Percentiles rank a stretch among this genome's conserved stretches.
These are phyloP conservation scores for Pelusios castaneus DNA, from an alignment of 2,113 vertebrate genomes.

Conservation along the genomic window DNA sequence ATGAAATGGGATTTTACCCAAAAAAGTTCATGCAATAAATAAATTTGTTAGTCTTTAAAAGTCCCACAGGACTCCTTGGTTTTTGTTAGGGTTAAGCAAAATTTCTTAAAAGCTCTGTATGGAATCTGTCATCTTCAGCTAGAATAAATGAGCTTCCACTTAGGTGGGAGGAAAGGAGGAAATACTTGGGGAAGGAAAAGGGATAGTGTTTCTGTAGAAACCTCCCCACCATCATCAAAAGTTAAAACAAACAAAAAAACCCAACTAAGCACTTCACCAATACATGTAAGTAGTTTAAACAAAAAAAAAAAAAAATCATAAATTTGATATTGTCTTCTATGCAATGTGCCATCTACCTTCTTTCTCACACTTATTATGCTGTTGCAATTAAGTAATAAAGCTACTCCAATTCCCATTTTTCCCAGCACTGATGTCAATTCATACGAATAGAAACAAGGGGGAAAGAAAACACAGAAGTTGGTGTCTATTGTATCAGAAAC, in stretches of 20 bases:
- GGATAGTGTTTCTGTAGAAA: not conserved
- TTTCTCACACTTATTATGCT: not conserved
- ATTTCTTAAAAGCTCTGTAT: not conserved
- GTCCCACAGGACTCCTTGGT: no score
- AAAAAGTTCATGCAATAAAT: no score
- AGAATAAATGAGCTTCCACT: not conserved
- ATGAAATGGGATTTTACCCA: no score
- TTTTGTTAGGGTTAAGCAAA: not conserved
- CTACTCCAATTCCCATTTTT: not conserved
- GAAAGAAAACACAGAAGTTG: not conserved
- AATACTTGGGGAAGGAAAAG: not conserved
- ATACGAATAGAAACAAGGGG: not conserved
- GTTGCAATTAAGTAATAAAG: not conserved
- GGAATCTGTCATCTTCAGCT: not conserved
- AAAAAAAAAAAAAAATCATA: not conserved
- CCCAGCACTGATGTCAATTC: not conserved
- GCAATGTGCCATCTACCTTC: fast-evolving
- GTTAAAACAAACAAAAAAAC: not conserved
- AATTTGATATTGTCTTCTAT: not conserved
- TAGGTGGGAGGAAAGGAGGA: not conserved
- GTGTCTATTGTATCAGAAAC: not conserved
- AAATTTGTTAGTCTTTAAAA: no score
- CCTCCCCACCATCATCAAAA: not conserved
- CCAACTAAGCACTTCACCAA: not conserved
- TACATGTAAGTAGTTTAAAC: not conserved